A percentile compares a stretch with the other conserved stretches of the same genome.
phyloP scores from a whole-genome alignment of 2,113 vertebrate genomes.

The Sigmodon hispidus region DNA sequence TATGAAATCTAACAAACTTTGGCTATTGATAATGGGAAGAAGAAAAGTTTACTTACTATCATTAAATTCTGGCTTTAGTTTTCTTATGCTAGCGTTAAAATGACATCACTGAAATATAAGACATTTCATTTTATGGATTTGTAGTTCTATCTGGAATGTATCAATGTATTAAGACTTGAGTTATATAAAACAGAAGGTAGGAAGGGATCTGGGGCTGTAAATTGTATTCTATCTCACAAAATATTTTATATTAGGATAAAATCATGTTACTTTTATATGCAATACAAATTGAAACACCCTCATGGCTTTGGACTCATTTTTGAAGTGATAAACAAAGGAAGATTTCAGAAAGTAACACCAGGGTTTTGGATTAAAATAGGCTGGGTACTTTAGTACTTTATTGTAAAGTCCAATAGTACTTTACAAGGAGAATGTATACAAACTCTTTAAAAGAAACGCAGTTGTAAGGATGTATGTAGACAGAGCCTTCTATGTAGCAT shows the following conservation, averaged over 20 bases:
- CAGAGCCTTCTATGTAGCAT: not conserved
- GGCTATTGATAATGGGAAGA: not conserved
- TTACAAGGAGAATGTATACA: not conserved
- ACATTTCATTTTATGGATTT: conserved; percentile 20
- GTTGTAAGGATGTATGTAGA: not conserved
- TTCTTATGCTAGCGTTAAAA: conserved; percentile 1
- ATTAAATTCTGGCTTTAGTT: conserved; percentile 9
- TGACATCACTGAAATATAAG: not conserved
- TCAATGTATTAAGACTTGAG: not conserved
- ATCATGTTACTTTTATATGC: not conserved
- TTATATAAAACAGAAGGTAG: not conserved
- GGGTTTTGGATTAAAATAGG: not conserved
- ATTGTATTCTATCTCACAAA: conserved; percentile 18
- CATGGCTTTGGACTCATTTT: not conserved
- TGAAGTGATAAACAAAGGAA: conserved; percentile 5
- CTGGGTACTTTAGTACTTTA: too few species aligned
- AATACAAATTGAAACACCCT: conserved; percentile 1
- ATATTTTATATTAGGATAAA: conserved; percentile 1
- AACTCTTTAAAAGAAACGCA: not conserved
- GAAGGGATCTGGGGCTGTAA: not conserved
- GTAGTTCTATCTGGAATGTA: not conserved
- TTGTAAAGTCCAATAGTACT: not conserved
- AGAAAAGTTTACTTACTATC: not conserved
- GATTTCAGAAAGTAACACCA: not conserved
- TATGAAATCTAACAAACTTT: conserved; percentile 19